Evolutionary conservation across 2,113 vertebrate genomes (phyloP), one percentile per base, ranked within the genome.

Genomic region (Synodontis membranacea): DNA sequence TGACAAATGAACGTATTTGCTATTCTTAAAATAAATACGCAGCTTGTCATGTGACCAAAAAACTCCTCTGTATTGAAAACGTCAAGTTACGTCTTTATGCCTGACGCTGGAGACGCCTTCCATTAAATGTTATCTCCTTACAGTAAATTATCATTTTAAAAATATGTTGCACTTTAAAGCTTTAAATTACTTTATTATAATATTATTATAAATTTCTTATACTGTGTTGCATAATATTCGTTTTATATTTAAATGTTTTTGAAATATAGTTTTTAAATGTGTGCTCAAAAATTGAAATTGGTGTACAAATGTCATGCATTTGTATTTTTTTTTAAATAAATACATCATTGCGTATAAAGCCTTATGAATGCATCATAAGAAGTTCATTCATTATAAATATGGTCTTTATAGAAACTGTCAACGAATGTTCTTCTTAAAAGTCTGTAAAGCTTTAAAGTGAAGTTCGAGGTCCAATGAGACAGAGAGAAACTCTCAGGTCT

Each of bases 371-470:
- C 34, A 10, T 70, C 23, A 70, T 21, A 70, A 39, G 34, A 23
- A 7, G 0, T 70, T 68, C 19, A 17, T 68, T 68, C 34, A 21
- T 37, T 23, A 42, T 6, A 34, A 34, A 66, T 66, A 34, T 17
- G 15, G 15, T 0, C 14, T 17, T 34, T 5, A 7, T 34, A 66
- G n/a, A 66, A 66, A 31, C 10, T 14, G 4, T 31, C 25, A 56
- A 8, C 21, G 11, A 28, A 60, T 8, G 11, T 66, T 34, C 21
- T 37, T 21, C 66, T 39, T 68, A 68, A 31, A 68, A 5, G 92
- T 87, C 48, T 82, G 68, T 85, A 88, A 58, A 56, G 86, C 93
- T 92, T 92, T n/a, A n/a, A n/a, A 92, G 89, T 92, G 58, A 82
- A 48, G 39, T 17, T 62, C 81, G 88, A 92, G 90, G 89, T 86